Conservation (phyloP, 1,140 invertebrate genomes). For the Heliothis virescens region DNA sequence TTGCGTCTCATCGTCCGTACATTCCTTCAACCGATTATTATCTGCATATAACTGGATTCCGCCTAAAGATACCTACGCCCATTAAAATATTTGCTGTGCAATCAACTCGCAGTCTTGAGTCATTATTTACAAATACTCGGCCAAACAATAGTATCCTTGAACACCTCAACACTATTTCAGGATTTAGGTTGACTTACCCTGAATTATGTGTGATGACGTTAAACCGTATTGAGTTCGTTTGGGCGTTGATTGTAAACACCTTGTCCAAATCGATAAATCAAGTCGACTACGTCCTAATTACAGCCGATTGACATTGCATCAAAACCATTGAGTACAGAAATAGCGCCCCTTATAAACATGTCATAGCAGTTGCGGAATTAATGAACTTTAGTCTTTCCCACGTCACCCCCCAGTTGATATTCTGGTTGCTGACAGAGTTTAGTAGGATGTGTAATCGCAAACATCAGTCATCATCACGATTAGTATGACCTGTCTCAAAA, state of each 20-base stretch:
- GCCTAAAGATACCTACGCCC: slow-evolving; percentile 61
- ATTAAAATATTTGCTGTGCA: slow-evolving; percentile 78
- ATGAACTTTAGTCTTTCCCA: not conserved
- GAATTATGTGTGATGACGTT: slow-evolving; percentile 58
- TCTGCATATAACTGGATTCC: slow-evolving; percentile 79
- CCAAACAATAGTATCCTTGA: slow-evolving; percentile 72
- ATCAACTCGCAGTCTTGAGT: slow-evolving; percentile 65
- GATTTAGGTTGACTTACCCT: slow-evolving; percentile 62
- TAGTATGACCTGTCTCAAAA: not conserved
- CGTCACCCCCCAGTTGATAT: not conserved
- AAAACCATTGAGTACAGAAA: slow-evolving; percentile 61
- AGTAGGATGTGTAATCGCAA: not conserved
- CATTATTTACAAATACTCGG: slow-evolving; percentile 72
- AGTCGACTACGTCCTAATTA: slow-evolving; percentile 57
- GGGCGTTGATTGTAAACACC: slow-evolving; percentile 63
- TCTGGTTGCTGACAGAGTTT: not conserved
- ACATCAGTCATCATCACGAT: not conserved
- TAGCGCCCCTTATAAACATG: slow-evolving; percentile 65
- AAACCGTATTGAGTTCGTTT: slow-evolving; percentile 48
- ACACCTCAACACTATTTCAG: slow-evolving; percentile 65
- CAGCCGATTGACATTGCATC: slow-evolving; percentile 68
- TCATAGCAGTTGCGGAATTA: slow-evolving; percentile 44
- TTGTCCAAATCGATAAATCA: slow-evolving; percentile 61
- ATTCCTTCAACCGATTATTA: slow-evolving; percentile 70
- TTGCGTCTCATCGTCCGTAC: slow-evolving; percentile 63